Percentiles rank a stretch among this genome's conserved stretches.
phyloP scores from a whole-genome alignment of 2,113 vertebrate genomes.

The Platysternon megacephalum region DNA sequence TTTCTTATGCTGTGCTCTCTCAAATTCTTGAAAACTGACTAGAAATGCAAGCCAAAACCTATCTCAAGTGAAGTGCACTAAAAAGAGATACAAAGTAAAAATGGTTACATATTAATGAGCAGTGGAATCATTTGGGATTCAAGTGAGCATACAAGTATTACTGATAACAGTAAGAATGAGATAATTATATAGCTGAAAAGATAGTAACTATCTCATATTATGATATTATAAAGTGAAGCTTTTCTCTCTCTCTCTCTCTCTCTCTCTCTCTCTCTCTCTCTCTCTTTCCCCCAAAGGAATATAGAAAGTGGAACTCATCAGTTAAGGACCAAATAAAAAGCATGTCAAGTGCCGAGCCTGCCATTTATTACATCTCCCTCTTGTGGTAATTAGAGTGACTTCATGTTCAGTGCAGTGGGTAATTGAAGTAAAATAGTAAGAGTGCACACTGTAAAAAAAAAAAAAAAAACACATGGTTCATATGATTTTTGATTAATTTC shows the following conservation, averaged over 20 bases:
- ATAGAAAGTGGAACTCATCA: conserved; percentile 55
- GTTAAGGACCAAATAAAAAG: conserved; percentile 46
- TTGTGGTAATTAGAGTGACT: conserved; percentile 54
- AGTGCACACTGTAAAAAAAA: neutral
- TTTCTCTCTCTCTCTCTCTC: neutral
- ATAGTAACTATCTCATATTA: conserved; percentile 44
- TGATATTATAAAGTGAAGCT: conserved; percentile 47
- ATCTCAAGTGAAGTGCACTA: neutral
- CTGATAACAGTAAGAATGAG: conserved; percentile 43
- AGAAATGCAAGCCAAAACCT: neutral
- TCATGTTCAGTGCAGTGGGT: conserved; percentile 23
- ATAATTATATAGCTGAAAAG: conserved; percentile 57
- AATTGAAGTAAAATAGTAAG: conserved; percentile 7
- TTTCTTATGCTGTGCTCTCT: neutral
- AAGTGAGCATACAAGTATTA: conserved; percentile 3
- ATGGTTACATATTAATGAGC: neutral
- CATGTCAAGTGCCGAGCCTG: neutral
- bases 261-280: neutral
- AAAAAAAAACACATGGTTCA: neutral
- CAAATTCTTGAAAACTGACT: neutral
- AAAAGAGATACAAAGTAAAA: conserved; percentile 17
- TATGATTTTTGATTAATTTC: conserved; percentile 8
- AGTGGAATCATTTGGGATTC: conserved; percentile 35
- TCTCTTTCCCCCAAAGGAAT: conserved; percentile 28
- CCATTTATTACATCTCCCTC: conserved; percentile 30